Percentiles rank a stretch among this genome's conserved stretches.
phyloP scores from a whole-genome alignment of 2,888 invertebrate genomes.

The Barypeithes pellucidus region DNA sequence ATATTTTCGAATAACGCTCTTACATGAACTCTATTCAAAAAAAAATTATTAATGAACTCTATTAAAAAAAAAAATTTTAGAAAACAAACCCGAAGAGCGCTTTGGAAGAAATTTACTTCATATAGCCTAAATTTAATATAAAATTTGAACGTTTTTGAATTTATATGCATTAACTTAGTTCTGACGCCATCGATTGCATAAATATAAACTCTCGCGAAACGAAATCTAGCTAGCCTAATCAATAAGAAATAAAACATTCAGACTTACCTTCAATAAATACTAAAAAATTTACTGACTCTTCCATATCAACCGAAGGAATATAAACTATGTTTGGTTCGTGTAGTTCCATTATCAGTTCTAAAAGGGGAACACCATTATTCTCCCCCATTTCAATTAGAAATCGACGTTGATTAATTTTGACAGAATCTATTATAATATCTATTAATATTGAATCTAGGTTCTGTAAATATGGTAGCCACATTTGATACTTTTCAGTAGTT shows the following conservation, averaged over 20 bases:
- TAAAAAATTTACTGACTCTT: constrained; percentile 79
- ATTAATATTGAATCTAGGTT: constrained; percentile 69
- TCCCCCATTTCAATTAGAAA: constrained; percentile 76
- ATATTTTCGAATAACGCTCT: too few relatives aligned
- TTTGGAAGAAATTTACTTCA: too few relatives aligned
- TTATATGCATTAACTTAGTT: too few relatives aligned
- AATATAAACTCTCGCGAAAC: too few relatives aligned
- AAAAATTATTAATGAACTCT: too few relatives aligned
- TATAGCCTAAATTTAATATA: too few relatives aligned
- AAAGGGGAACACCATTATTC: constrained; percentile 74
- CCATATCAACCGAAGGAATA: constrained; percentile 81
- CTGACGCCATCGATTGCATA: too few relatives aligned
- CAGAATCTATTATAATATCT: constrained; percentile 64
- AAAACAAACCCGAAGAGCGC: too few relatives aligned
- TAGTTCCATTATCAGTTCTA: constrained; percentile 84
- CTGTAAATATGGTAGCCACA: constrained; percentile 59
- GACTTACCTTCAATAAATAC: constrained; percentile 75
- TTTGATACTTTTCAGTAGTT: constrained; percentile 68
- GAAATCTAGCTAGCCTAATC: too few relatives aligned
- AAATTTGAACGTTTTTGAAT: too few relatives aligned
- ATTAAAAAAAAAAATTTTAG: too few relatives aligned
- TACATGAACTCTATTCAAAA: too few relatives aligned
- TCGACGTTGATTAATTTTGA: constrained; percentile 74
- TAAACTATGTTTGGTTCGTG: constrained; percentile 83
- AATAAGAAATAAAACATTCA: neutral